Evolutionary conservation across 1,140 invertebrate genomes (phyloP).

Genomic region (Radopholus similis): DNA sequence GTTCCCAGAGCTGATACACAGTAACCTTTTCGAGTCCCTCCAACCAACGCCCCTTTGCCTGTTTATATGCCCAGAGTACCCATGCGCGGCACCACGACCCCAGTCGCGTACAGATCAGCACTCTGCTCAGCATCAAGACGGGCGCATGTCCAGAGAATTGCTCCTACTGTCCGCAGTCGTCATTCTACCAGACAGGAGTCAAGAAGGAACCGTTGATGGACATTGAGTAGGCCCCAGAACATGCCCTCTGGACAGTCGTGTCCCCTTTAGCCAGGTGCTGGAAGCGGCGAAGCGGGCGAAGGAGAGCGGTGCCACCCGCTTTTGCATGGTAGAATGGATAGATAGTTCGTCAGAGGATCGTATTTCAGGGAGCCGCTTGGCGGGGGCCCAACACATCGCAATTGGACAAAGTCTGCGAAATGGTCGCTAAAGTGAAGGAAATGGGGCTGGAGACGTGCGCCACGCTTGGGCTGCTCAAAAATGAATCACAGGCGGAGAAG

Average conservation of each 20-base stretch:
- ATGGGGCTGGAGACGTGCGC: slow-evolving; percentile 16
- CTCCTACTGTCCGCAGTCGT: slow-evolving; percentile 17
- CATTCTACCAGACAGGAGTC: not conserved
- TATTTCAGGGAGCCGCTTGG: slow-evolving; percentile 8
- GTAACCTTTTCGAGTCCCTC: not conserved
- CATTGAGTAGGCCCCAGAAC: not conserved
- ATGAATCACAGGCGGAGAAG: slow-evolving; percentile 7
- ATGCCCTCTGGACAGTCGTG: not conserved
- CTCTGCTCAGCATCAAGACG: slow-evolving; percentile 13
- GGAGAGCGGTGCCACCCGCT: slow-evolving; percentile 2
- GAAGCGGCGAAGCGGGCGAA: slow-evolving; percentile 10
- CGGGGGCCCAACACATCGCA: not conserved
- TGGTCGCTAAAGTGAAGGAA: slow-evolving; percentile 14
- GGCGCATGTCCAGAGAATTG: slow-evolving; percentile 17
- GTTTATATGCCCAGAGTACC: slow-evolving; percentile 4
- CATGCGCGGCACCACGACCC: slow-evolving; percentile 5
- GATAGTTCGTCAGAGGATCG: not conserved
- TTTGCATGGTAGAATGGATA: slow-evolving; percentile 12
- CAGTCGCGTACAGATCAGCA: slow-evolving; percentile 8
- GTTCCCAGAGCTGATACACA: slow-evolving; percentile 6
- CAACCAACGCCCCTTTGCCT: not conserved
- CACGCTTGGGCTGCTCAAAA: slow-evolving; percentile 10
- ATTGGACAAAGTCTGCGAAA: slow-evolving; percentile 20
- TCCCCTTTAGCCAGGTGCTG: slow-evolving; percentile 3
- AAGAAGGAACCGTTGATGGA: slow-evolving; percentile 20